phyloP scores from a whole-genome alignment of 2,888 invertebrate genomes.

The Orthosia incerta region DNA sequence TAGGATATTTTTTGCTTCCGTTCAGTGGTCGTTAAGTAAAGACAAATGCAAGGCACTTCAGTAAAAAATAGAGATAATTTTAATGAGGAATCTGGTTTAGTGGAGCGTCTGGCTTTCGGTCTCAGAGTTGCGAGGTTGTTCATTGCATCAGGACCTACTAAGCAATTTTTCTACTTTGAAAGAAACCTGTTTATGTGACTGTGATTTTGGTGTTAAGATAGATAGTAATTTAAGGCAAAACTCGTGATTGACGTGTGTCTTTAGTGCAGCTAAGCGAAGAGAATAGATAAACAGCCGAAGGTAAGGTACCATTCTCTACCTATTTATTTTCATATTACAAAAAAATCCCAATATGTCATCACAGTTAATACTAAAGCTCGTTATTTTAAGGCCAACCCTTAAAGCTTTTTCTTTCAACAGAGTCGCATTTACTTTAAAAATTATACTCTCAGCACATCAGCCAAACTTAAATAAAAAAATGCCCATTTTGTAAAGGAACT shows the following conservation, averaged over 20 bases:
- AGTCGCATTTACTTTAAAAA: too few species aligned
- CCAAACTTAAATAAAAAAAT: too few species aligned
- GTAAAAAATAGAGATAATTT: constrained; percentile 49
- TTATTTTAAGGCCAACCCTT: background rate
- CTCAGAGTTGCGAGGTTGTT: constrained; percentile 19
- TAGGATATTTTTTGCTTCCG: constrained; percentile 50
- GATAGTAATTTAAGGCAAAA: too few species aligned
- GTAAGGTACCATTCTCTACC: background rate
- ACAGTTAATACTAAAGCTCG: background rate
- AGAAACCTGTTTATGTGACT: background rate
- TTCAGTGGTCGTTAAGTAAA: constrained; percentile 31
- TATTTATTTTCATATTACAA: background rate
- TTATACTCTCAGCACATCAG: background rate
- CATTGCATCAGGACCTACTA: constrained; percentile 13
- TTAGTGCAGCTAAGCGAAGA: too few species aligned
- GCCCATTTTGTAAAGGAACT: too few species aligned
- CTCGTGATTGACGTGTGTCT: too few species aligned
- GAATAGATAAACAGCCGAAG: too few species aligned
- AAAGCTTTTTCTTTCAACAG: background rate
- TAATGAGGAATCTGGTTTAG: constrained; percentile 37
- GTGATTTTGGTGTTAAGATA: too few species aligned
- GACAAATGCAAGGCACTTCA: constrained; percentile 53
- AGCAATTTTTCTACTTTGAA: background rate
- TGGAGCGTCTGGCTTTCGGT: constrained; percentile 17
- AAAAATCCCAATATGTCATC: too few species aligned